Evolutionary conservation across 2,888 invertebrate genomes (phyloP).

Genomic region (Rhagonycha lutea): DNA sequence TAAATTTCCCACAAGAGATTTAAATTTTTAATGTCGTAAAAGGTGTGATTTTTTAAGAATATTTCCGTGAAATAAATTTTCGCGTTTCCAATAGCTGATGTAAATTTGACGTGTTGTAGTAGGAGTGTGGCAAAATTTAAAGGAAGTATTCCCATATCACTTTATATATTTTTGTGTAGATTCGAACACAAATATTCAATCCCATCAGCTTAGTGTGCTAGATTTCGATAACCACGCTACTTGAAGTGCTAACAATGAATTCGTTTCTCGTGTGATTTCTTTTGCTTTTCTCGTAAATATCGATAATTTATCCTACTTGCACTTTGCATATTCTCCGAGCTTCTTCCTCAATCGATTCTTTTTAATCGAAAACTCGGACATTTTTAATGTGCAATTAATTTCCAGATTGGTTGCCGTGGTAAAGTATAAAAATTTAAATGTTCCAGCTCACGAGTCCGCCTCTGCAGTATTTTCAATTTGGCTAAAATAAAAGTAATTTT

Average conservation of each 20-base stretch:
- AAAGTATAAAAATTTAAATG: neutral
- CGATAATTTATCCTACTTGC: slow-evolving; percentile 20
- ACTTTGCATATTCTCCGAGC: slow-evolving; percentile 12
- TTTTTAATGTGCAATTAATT: neutral
- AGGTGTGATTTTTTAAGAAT: neutral
- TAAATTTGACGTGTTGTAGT: neutral
- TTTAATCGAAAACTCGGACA: neutral
- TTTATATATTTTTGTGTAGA: slow-evolving; percentile 1
- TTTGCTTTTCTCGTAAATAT: slow-evolving; percentile 8
- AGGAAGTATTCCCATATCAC: neutral
- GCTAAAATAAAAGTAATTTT: neutral
- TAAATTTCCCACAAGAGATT: neutral
- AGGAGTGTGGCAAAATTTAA: neutral
- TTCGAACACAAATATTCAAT: slow-evolving; percentile 19
- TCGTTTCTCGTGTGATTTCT: slow-evolving; percentile 24
- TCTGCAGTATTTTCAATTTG: neutral
- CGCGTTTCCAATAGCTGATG: neutral
- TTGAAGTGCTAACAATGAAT: slow-evolving; percentile 26
- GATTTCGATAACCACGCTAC: slow-evolving; percentile 21
- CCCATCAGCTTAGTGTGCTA: slow-evolving; percentile 20
- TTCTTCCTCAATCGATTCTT: neutral
- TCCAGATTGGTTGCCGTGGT: neutral
- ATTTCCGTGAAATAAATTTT: neutral
- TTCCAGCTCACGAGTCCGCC: neutral
- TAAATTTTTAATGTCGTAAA: neutral